Base-by-base conservation (phyloP, 1,140 invertebrate genomes). In the Arion vulgaris region DNA sequence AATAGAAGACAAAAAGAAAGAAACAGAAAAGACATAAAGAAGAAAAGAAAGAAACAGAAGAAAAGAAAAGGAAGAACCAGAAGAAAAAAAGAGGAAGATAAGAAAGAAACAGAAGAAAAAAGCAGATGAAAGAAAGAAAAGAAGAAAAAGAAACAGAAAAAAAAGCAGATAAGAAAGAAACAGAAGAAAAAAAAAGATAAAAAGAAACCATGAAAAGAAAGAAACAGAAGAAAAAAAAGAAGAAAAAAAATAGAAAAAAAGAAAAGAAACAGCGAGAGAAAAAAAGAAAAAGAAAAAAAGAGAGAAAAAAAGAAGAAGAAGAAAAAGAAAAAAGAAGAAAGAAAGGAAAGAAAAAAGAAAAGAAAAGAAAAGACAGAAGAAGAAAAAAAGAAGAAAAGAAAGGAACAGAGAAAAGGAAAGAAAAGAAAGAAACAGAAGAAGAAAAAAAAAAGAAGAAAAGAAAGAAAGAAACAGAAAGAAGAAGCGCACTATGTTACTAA, bases 301-400 rank as follows among this genome's bases (percentile, higher is more conserved):
- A 36, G 72, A 36, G 38, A 41, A 49, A 41, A 41, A 80, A 15
- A 26, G 53, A 38, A 72, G 34, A 79, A 45, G 51, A 23, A 71
- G 38, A 51, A 1, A 62, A 38, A 79, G 4, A 57, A 51, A 79
- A 53, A 72, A 32, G 28, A 28, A 78, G 49, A 71, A 32, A 45
- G 62, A 11, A 68, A 32, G 72, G 41, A 49, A n/a, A 76, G 32
- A 82, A 62, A 79, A 51, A 69, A 36, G 66, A 34, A 69, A 53
- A 72, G 34, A 79, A 26, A 62, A n/a, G n/a, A n/a, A n/a, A n/a
- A n/a, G n/a, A n/a, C n/a, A n/a, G n/a, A n/a, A n/a, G n/a, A n/a
- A n/a, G n/a, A n/a, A n/a, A n/a, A n/a, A n/a, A n/a, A n/a, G n/a
- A n/a, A n/a, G n/a, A n/a, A n/a, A n/a, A n/a, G n/a, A n/a, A n/a